Conservation (phyloP, 2,888 invertebrate species). For the Macaria notata region DNA sequence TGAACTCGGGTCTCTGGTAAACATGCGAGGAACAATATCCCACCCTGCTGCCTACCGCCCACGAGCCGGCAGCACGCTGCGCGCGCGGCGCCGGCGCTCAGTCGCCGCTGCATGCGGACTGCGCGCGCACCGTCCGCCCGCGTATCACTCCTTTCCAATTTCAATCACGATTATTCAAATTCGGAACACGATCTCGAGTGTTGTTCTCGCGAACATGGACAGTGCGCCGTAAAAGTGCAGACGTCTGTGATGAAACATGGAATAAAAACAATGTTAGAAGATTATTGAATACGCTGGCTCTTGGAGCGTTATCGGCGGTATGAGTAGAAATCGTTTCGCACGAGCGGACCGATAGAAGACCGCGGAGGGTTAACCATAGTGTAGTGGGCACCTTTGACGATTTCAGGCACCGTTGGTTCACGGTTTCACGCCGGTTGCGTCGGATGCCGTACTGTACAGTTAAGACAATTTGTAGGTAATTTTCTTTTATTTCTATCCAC, state of each 20-base stretch:
- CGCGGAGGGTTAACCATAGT: conserved; percentile 57
- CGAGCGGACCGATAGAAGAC: conserved; percentile 55
- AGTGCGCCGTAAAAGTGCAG: conserved; percentile 35
- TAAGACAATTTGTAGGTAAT: conserved; percentile 36
- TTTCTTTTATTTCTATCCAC: conserved; percentile 24
- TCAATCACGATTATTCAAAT: conserved; percentile 38
- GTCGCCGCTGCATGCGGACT: conserved; percentile 56
- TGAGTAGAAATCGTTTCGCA: conserved; percentile 69
- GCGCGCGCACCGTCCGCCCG: conserved; percentile 51
- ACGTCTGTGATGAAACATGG: conserved; percentile 31
- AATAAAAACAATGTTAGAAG: conserved; percentile 16
- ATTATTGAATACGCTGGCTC: conserved; percentile 34
- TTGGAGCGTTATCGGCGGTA: conserved; percentile 47
- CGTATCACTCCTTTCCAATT: conserved; percentile 41
- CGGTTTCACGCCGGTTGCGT: conserved; percentile 65
- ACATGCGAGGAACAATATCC: conserved; percentile 46
- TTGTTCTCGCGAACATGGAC: conserved; percentile 36
- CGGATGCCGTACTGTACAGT: conserved; percentile 51
- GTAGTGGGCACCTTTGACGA: conserved; percentile 56
- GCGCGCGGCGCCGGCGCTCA: conserved; percentile 50
- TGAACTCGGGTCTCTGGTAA: conserved; percentile 43
- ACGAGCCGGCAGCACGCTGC: conserved; percentile 20
- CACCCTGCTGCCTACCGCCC: conserved; percentile 40
- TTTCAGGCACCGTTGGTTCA: conserved; percentile 64
- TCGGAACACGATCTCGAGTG: conserved; percentile 28